These are phyloP conservation scores for Sapajus apella DNA, from an alignment of 2,113 vertebrate genomes.

Conservation along the genomic window DNA sequence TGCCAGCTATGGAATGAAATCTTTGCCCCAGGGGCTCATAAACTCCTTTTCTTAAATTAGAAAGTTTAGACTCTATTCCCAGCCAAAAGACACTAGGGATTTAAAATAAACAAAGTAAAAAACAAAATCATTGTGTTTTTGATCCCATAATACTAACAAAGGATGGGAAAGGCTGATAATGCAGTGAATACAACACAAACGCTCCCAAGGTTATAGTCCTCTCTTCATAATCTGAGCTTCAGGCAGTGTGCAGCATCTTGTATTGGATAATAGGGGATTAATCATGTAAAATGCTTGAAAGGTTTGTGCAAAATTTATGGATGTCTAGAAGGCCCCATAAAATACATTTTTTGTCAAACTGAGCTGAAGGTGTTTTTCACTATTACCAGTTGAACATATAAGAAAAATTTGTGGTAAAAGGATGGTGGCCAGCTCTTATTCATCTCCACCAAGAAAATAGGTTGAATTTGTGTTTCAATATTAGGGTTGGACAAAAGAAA, in stretches of 20 bases:
- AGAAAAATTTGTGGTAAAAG: neutral
- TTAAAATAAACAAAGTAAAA: conserved; percentile 39
- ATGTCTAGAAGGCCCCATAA: conserved; percentile 25
- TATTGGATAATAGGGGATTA: neutral
- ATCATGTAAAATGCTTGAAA: neutral
- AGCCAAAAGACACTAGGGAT: neutral
- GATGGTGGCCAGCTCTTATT: neutral
- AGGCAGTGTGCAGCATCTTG: neutral
- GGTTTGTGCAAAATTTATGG: neutral
- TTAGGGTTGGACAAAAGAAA: neutral
- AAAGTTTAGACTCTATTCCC: conserved; percentile 27
- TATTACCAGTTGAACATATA: neutral
- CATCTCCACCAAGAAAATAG: neutral
- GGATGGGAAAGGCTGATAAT: neutral
- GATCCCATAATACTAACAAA: neutral
- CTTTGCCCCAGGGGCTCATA: conserved; percentile 27
- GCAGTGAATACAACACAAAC: neutral
- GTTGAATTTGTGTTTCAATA: neutral
- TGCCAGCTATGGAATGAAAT: neutral
- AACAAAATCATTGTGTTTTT: neutral
- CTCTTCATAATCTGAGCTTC: neutral
- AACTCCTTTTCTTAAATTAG: conserved; percentile 55
- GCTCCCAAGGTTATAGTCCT: neutral
- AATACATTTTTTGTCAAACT: conserved; percentile 12
- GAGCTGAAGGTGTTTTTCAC: neutral